phyloP scores from a whole-genome alignment of 2,888 invertebrate species.

The Chamaedrilus cognettii region DNA sequence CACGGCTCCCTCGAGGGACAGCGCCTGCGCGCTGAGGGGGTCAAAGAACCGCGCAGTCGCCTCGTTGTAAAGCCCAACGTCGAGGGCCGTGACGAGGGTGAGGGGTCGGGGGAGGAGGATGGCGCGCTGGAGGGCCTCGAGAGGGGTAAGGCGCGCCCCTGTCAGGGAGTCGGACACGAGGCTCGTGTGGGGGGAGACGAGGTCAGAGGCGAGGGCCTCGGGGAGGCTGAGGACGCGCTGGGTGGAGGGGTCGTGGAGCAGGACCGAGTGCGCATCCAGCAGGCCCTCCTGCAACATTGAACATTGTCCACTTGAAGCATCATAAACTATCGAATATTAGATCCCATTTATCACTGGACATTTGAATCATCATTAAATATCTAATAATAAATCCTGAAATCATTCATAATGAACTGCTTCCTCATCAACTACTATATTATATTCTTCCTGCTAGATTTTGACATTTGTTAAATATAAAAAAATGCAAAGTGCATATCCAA shows the following conservation, averaged over 20 bases:
- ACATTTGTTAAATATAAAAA: too few species aligned
- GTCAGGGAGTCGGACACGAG: constrained; percentile 45
- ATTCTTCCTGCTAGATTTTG: too few species aligned
- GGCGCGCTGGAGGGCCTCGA: constrained; percentile 72
- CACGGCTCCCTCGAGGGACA: constrained; percentile 38
- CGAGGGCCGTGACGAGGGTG: constrained; percentile 38
- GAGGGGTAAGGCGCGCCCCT: constrained; percentile 72
- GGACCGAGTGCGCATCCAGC: constrained; percentile 36
- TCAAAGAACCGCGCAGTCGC: constrained; percentile 38
- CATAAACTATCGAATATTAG: too few species aligned
- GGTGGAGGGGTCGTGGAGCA: constrained; percentile 37
- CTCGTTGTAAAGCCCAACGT: constrained; percentile 40
- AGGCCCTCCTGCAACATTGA: constrained; percentile 33
- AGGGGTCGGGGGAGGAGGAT: constrained; percentile 39
- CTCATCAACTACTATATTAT: too few species aligned
- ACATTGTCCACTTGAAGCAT: too few species aligned
- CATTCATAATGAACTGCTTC: too few species aligned
- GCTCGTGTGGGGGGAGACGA: constrained; percentile 76
- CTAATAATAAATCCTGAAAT: too few species aligned
- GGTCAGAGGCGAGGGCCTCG: constrained; percentile 62
- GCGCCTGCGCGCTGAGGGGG: constrained; percentile 35
- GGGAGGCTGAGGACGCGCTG: constrained; percentile 35
- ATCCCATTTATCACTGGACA: too few species aligned
- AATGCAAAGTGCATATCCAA: too few species aligned
- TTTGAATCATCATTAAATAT: too few species aligned